phyloP scores from a whole-genome alignment of 1,140 invertebrate species.

The Drosophila nigrodunni region DNA sequence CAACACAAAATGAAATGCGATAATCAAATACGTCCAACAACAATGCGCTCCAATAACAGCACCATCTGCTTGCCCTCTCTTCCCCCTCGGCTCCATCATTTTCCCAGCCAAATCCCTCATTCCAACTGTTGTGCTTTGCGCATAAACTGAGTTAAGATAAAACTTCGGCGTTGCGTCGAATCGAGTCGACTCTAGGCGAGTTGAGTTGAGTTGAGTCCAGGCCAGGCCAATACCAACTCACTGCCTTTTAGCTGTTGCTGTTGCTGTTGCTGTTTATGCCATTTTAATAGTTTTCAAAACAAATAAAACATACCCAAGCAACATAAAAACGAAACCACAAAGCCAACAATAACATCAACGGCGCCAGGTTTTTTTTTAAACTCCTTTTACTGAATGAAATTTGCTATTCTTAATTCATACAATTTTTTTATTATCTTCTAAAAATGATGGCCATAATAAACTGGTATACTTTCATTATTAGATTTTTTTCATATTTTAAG shows the following conservation, averaged over 20 bases:
- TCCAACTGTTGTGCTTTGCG: constrained; percentile 1
- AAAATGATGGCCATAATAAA: constrained; percentile 10
- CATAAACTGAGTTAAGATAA: constrained; percentile 59
- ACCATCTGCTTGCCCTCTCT: constrained; percentile 17
- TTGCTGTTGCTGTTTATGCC: constrained; percentile 69
- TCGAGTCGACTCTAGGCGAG: background rate
- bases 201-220: background rate
- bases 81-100: background rate
- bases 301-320: constrained; percentile 69
- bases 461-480: constrained; percentile 21
- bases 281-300: constrained; percentile 81
- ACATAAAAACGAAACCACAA: constrained; percentile 54
- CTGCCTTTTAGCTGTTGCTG: constrained; percentile 17
- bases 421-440: constrained; percentile 12
- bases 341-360: constrained; percentile 23
- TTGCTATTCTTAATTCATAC: constrained; percentile 23
- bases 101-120: background rate
- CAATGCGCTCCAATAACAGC: constrained; percentile 67
- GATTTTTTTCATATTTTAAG: background rate
- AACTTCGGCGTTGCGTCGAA: constrained; percentile 67
- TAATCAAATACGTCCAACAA: constrained; percentile 80
- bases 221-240: constrained; percentile 35
- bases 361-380: constrained; percentile 20
- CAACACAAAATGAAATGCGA: constrained; percentile 81
- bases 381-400: constrained; percentile 14